Evolutionary conservation across 2,888 invertebrate genomes (phyloP).

Genomic region (Drosophila leonis): DNA sequence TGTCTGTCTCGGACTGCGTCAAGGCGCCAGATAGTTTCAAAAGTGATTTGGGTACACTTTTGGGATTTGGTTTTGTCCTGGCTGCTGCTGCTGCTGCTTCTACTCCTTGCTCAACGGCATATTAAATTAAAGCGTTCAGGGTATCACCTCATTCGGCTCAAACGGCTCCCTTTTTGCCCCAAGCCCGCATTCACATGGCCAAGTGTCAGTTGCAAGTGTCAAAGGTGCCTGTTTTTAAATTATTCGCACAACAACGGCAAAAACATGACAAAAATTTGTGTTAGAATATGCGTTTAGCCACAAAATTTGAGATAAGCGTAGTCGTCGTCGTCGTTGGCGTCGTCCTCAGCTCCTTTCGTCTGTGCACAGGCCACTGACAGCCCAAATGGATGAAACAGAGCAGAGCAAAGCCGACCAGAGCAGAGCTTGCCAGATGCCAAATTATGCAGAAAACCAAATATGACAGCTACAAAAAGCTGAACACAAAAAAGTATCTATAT

Average conservation of each 20-base stretch:
- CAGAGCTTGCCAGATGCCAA: slow-evolving; percentile 51
- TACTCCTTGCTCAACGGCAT: slow-evolving; percentile 67
- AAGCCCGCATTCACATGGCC: slow-evolving; percentile 1
- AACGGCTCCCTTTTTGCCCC: neutral
- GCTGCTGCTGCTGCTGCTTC: neutral
- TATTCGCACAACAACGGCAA: slow-evolving; percentile 58
- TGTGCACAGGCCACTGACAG: slow-evolving; percentile 9
- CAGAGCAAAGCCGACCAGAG: slow-evolving; percentile 5
- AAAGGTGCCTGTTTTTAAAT: slow-evolving; percentile 79
- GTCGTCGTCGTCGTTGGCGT: slow-evolving; percentile 28
- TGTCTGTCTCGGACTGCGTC: slow-evolving; percentile 47
- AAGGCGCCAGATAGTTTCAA: slow-evolving; percentile 80
- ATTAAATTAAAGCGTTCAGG: slow-evolving; percentile 77
- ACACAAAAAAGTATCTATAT: slow-evolving; percentile 15
- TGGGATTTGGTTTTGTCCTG: slow-evolving; percentile 66
- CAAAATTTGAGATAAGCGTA: slow-evolving; percentile 63
- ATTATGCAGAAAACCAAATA: slow-evolving; percentile 72
- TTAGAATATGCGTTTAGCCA: slow-evolving; percentile 77
- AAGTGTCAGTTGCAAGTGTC: slow-evolving; percentile 81
- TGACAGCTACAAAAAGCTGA: slow-evolving; percentile 44
- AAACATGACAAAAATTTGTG: slow-evolving; percentile 70
- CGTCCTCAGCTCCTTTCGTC: slow-evolving; percentile 21
- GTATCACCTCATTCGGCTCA: slow-evolving; percentile 55
- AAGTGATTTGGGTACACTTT: slow-evolving; percentile 82
- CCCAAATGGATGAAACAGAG: slow-evolving; percentile 20